phyloP scores from a whole-genome alignment of 2,797 vertebrate genomes.

The Phyllotis vaccarum region DNA sequence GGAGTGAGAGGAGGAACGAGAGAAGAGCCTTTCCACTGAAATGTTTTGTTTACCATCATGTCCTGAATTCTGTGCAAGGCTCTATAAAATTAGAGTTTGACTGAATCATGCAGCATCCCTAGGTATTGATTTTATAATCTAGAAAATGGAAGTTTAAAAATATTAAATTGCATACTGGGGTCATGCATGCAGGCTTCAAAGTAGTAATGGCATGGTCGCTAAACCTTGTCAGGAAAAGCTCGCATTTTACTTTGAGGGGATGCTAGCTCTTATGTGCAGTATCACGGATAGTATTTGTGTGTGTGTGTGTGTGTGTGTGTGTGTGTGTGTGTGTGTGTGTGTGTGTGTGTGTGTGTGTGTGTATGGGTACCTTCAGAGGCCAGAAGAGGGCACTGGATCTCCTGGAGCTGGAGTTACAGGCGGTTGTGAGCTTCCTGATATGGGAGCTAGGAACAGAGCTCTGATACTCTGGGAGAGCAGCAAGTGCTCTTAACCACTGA shows the following conservation, averaged over 20 bases:
- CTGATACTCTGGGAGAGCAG: background rate
- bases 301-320: background rate
- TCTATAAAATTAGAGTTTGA: background rate
- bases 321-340: background rate
- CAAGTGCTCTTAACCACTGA: background rate
- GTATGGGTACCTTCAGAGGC: fast-evolving
- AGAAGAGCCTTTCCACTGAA: background rate
- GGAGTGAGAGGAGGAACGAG: background rate
- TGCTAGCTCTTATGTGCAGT: background rate
- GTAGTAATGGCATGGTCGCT: background rate
- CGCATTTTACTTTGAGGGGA: background rate
- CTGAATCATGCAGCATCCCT: background rate
- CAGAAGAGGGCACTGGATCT: background rate
- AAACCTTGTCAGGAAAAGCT: background rate
- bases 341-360: background rate
- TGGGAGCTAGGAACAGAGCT: background rate
- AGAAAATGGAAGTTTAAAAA: conserved; percentile 8
- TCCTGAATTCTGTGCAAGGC: background rate
- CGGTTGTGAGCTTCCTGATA: background rate
- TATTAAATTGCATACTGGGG: background rate
- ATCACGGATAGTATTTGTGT: background rate
- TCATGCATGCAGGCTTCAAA: background rate
- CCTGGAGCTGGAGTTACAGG: background rate
- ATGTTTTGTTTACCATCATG: background rate
- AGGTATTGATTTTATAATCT: background rate